phyloP scores from a whole-genome alignment of 2,113 vertebrate species.

The Mormoops blainvillei region DNA sequence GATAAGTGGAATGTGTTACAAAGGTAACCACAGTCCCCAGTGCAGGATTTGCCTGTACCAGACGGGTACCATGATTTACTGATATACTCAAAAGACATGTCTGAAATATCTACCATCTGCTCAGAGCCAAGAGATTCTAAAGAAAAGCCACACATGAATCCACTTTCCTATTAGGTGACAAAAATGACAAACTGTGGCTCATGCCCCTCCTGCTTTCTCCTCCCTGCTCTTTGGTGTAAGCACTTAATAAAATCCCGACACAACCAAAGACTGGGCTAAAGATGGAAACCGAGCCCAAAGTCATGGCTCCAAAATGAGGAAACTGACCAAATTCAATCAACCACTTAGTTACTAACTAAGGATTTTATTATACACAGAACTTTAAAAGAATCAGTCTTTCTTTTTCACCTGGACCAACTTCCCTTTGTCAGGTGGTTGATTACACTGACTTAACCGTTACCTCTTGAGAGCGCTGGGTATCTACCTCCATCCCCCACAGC shows the following conservation, averaged over 20 bases:
- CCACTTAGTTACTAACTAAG: neutral
- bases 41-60: conserved; percentile 9
- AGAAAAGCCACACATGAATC: conserved; percentile 38
- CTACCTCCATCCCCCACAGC: neutral
- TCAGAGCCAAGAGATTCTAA: conserved; percentile 47
- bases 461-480: neutral
- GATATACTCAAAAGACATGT: conserved; percentile 42
- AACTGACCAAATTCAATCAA: neutral
- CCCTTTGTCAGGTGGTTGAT: neutral
- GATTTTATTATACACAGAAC: conserved; percentile 12
- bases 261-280: neutral
- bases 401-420: neutral
- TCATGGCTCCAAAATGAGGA: neutral
- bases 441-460: neutral
- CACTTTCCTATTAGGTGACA: conserved; percentile 47
- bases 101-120: conserved; percentile 59
- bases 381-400: neutral
- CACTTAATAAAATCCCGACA: neutral
- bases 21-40: neutral
- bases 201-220: neutral
- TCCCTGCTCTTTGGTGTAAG: neutral
- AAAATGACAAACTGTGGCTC: neutral
- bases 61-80: conserved; percentile 55
- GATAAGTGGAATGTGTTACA: neutral
- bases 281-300: neutral